These are phyloP conservation scores for Apostichopus leukothele DNA, from an alignment of 53 echinoderm and acorn worm species.

Conservation along the genomic window DNA sequence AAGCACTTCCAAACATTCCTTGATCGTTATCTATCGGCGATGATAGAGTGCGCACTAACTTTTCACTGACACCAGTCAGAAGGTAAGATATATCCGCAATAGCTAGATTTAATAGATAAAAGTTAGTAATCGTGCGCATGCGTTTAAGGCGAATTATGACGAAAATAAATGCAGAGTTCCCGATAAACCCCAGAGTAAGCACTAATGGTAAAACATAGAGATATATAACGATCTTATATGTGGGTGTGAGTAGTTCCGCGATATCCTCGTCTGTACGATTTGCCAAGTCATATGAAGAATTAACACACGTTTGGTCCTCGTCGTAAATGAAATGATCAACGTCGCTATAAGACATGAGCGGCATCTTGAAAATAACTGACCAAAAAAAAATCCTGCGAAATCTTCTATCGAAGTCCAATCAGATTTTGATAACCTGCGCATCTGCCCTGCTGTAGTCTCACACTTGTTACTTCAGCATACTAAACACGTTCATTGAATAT, in stretches of 20 bases:
- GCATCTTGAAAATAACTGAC: too few species aligned
- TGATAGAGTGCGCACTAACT: conserved; percentile 36
- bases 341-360: too few species aligned
- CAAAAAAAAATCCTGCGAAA: too few species aligned
- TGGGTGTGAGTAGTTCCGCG: neutral
- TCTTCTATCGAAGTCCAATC: too few species aligned
- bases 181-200: conserved; percentile 18
- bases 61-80: conserved; percentile 40
- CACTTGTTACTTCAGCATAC: too few species aligned
- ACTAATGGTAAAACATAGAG: conserved; percentile 35
- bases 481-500: too few species aligned
- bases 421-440: too few species aligned
- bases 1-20: conserved; percentile 30
- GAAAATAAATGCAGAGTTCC: conserved; percentile 40
- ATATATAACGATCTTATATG: conserved; percentile 15
- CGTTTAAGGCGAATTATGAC: conserved; percentile 20
- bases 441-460: too few species aligned
- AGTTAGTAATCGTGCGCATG: conserved; percentile 53
- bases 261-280: conserved; percentile 3
- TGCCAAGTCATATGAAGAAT: neutral
- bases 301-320: neutral
- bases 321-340: neutral
- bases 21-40: conserved; percentile 30
- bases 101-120: conserved; percentile 48
- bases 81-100: conserved; percentile 47